Percentiles rank a stretch among this genome's conserved stretches.
Evolutionary conservation across 2,113 vertebrate species (phyloP).

Genomic region (Carettochelys insculpta): DNA sequence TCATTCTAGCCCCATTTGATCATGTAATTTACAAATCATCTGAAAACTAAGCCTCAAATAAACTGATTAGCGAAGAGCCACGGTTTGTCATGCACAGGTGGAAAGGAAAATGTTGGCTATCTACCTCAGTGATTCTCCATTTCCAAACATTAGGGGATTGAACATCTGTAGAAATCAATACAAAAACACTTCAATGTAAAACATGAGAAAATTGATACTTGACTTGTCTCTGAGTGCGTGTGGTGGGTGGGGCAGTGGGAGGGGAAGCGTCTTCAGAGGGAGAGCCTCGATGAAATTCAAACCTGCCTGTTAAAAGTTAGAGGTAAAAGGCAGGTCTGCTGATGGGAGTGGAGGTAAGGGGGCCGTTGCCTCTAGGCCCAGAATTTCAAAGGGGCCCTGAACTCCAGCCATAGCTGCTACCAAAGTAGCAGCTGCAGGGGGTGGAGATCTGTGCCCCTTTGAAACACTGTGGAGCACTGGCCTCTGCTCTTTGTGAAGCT

Average conservation of each 20-base stretch:
- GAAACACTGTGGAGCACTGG: too few relatives aligned
- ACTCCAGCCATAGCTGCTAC: too few relatives aligned
- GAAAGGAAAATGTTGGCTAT: not conserved
- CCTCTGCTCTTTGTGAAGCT: too few relatives aligned
- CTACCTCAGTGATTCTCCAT: constrained; percentile 22
- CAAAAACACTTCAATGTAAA: constrained; percentile 45
- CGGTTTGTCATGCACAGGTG: not conserved
- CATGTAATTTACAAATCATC: not conserved
- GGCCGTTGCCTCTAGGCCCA: too few relatives aligned
- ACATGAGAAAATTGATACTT: constrained; percentile 59
- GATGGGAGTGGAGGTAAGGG: too few relatives aligned
- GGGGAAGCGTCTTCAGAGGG: constrained; percentile 26
- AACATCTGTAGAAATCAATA: constrained; percentile 66
- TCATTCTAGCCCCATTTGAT: not conserved
- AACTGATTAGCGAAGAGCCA: not conserved
- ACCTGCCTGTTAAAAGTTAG: constrained; percentile 40
- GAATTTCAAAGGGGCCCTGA: too few relatives aligned
- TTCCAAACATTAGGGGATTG: constrained; percentile 47
- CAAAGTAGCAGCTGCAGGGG: too few relatives aligned
- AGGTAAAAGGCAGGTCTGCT: constrained; percentile 38
- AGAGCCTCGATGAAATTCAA: constrained; percentile 36
- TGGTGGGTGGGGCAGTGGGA: not conserved
- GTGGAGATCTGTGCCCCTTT: too few relatives aligned
- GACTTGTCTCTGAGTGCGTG: constrained; percentile 22
- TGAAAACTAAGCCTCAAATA: not conserved